Evolutionary conservation across 2,888 invertebrate species (phyloP), one percentile per base, ranked within the genome.

Genomic region (Leucania comma): DNA sequence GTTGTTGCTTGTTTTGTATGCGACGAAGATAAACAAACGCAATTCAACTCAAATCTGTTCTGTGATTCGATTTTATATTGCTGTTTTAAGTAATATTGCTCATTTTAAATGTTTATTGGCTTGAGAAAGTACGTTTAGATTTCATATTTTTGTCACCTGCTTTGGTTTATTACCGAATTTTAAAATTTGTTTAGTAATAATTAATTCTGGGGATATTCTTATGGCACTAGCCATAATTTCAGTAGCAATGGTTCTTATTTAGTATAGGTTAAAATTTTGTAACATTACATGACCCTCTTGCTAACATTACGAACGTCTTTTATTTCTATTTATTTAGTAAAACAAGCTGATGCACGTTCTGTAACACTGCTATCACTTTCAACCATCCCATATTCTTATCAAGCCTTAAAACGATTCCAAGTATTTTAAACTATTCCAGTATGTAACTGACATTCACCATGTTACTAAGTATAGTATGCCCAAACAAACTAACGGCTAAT

Each of bases 1-100:
- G 75, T 80, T 79, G 75, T 85, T 38, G 67, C 71, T 78, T 80
- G 68, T 74, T 89, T 90, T 88, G 86, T 89, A 89, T 89, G 85
- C 88, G 35, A 20, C 50, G 54, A 75, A 64, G 65, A 42, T 63
- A 66, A 62, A 69, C 68, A 65, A 56, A 69, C 72, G 73, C 78
- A 74, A 75, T 86, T 84, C 80, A 66, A 83, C 62, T 68, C 75
- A 73, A 83, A 80, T 78, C 68, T 83, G 67, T 68, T 69, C 46
- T 83, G 82, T 86, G 81, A 74, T 83, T 74, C 59, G 82, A 62
- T 81, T 85, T 66, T 82, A 76, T 80, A 83, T 75, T 68, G 71
- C 58, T 72, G 65, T 69, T 83, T 80, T 69, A 54, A 26, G 51
- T 58, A n/a, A 66, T 70, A 75, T 72, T 70, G 58, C 54, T 70